Base-by-base conservation (phyloP, 2,797 vertebrate species). In the Acanthurus tractus region DNA sequence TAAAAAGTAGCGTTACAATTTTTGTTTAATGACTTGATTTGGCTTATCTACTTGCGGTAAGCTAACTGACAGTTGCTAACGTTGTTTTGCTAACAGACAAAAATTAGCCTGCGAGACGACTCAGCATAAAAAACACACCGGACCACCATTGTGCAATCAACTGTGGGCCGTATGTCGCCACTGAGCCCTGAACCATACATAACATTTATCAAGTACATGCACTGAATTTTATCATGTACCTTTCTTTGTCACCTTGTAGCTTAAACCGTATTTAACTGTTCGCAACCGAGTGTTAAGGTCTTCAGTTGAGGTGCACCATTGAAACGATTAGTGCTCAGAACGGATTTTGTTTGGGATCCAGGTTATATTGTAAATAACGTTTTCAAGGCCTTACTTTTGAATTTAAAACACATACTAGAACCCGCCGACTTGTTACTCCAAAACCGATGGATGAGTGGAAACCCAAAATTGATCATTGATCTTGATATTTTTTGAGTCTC, bases 111-210 rank as follows among this genome's bases (percentile, higher is more conserved):
- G 72, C 76, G 70, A 91, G 91, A 64, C 93, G 92, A 94, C 93
- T 92, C 92, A 93, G 93, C 92, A 94, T 89, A 92, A 93, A 93
- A 91, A 65, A 81, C 74, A 85, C 82, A 86, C 81, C 55, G 83
- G 86, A 86, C 90, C 91, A 91, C 85, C 92, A 90, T 93, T 94
- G 92, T 91, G 88, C 84, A 91, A 85, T 79, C 78, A 66, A 22
- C 70, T 59, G 58, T 74, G 72, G 70, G 64, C 52, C 79, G 42
- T 71, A 2, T 68, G 46, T 65, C 71, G n/a, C 23, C 64, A 74
- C 63, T 8, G 76, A 66, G 57, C 63, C 25, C 55, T 36, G 1
- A 76, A 53, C 25, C 38, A 40, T 9, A 40, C 38, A 40, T 12
- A 40, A 34, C 29, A 34, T 34, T 34, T 34, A 34, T 34, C 29